Base-by-base conservation (phyloP, 2,113 vertebrate species). In the Acrocephalus kingi region DNA sequence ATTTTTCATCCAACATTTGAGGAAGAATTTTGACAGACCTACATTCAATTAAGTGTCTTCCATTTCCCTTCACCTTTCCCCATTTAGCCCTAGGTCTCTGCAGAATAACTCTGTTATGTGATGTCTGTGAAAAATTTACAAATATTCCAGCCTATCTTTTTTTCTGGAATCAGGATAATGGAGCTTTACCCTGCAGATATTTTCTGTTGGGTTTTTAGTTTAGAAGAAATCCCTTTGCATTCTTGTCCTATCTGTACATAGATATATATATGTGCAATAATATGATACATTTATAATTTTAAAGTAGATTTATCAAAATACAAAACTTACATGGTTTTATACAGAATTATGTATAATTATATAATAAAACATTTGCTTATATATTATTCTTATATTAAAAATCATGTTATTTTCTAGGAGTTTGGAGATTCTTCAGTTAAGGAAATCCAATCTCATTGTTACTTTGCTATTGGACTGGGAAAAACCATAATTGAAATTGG, bases 31-130 rank as follows among this genome's bases (percentile, higher is more conserved):
- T 93, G 88, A 94, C 66, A 88, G 76, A 61, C 3, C 0, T 45
- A 81, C 41, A 56, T 85, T 88, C 45, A 88, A 90, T 91, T 93
- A 90, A 83, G 27, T 52, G 61, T 31, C 73, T 93, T 93, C 85
- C 13, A 1, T 75, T 79, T 77, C 61, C n/a, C 89, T 78, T 96
- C 77, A 83, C 69, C 83, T 88, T 93, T 84, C 56, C 46, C 52
- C 48, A 30, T 46, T 68, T 74, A 81, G 55, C 45, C 37, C 37
- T 28, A 61, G 35, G 64, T 91, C 79, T 52, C 69, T 74, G 39
- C 35, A 84, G 83, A 84, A 45, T 48, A 80, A 62, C 23, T 66
- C 18, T 1, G 0, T 59, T 77, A 80, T 63, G 48, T 15, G 15
- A 19, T 63, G 35, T 16, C 55, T 0, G 0, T 58, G 72, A 92